Evolutionary conservation across 2,113 vertebrate genomes (phyloP).

Genomic region (Eurypyga helias): DNA sequence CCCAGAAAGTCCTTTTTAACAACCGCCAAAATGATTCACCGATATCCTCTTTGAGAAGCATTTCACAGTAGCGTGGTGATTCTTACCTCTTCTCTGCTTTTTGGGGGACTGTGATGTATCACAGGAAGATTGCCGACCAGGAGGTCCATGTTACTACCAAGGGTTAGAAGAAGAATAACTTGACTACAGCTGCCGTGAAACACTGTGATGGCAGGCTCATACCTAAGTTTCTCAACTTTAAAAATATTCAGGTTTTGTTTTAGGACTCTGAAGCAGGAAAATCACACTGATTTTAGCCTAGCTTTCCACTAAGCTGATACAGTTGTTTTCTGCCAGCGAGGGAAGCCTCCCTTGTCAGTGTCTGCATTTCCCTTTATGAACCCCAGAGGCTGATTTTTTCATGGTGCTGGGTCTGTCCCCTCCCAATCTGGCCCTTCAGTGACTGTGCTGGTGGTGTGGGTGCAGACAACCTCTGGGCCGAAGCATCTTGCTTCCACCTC

Average conservation of each 20-base stretch:
- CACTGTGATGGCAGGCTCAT: neutral
- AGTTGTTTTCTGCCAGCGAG: neutral
- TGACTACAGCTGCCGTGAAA: neutral
- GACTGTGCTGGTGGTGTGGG: neutral
- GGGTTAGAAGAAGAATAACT: neutral
- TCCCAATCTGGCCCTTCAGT: neutral
- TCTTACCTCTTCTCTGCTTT: neutral
- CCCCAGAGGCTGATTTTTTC: neutral
- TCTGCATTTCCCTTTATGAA: neutral
- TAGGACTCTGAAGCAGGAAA: neutral
- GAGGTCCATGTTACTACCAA: neutral
- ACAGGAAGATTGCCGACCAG: neutral
- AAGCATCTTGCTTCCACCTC: neutral
- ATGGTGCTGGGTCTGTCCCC: accelerated
- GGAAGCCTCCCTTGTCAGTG: neutral
- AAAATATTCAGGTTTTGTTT: neutral
- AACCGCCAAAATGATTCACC: neutral
- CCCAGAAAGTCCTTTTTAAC: neutral
- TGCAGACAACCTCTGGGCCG: neutral
- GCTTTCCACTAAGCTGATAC: neutral
- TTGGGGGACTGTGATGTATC: neutral
- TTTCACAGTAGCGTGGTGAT: neutral
- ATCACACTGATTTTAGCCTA: accelerated
- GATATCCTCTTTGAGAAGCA: neutral
- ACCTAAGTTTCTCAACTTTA: neutral